A percentile compares a stretch with the other conserved stretches of the same genome.
These are phyloP conservation scores for Microcebus tavaratra DNA, from an alignment of 2,113 vertebrate genomes.

Conservation along the genomic window DNA sequence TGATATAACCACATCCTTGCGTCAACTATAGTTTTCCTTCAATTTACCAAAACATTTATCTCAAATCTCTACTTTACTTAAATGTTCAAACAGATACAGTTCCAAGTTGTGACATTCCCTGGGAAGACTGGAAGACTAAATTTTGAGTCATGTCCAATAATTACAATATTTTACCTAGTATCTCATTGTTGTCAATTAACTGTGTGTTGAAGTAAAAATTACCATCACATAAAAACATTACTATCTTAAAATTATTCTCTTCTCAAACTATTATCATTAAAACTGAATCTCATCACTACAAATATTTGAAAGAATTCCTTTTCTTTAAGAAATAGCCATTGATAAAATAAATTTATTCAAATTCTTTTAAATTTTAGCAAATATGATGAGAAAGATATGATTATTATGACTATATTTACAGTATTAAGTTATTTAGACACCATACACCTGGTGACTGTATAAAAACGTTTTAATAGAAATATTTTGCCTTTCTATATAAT, in stretches of 20 bases:
- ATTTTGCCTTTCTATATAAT: background rate
- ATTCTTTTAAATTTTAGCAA: background rate
- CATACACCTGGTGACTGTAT: background rate
- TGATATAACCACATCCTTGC: background rate
- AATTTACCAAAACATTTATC: background rate
- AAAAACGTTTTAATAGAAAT: background rate
- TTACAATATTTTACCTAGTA: background rate
- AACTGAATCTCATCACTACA: background rate
- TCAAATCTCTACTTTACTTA: background rate
- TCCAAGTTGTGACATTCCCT: background rate
- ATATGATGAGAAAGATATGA: background rate
- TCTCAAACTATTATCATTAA: background rate
- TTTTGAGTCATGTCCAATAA: background rate
- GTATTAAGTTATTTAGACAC: background rate
- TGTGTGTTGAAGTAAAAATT: background rate
- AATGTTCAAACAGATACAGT: background rate
- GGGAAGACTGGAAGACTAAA: background rate
- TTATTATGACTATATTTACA: background rate
- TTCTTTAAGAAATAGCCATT: background rate
- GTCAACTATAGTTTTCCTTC: background rate
- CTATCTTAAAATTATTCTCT: background rate
- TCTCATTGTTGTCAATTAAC: background rate
- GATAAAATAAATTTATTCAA: background rate
- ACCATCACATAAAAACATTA: background rate
- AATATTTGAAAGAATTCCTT: constrained; percentile 2